A percentile compares a stretch with the other conserved stretches of the same genome.
Conservation (phyloP, 2,888 invertebrate species). For the Epirrhoe tristata region DNA sequence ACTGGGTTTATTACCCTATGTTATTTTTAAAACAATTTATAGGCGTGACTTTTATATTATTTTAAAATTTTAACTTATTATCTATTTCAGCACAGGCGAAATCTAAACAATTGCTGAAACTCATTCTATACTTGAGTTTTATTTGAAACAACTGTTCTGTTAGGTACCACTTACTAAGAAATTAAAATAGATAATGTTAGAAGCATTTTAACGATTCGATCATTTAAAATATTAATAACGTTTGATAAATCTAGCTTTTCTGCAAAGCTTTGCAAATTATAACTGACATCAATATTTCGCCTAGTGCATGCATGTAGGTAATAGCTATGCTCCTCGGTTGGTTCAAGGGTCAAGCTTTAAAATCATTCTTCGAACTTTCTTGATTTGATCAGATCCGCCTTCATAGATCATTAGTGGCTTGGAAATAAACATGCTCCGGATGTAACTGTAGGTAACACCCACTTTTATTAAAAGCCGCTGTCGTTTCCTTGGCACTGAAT, state of each 20-base stretch:
- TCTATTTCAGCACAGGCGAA: slow-evolving; percentile 4
- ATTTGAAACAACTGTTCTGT: slow-evolving; percentile 2
- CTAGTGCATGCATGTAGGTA: too few species aligned
- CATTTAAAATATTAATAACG: background rate
- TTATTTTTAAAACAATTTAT: slow-evolving; percentile 61
- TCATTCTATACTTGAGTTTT: background rate
- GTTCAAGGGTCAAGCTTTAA: background rate
- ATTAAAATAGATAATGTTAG: background rate
- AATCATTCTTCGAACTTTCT: background rate
- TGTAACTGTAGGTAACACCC: background rate
- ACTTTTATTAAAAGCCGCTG: background rate
- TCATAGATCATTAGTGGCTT: background rate
- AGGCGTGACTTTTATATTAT: slow-evolving; percentile 28
- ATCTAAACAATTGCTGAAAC: slow-evolving; percentile 14
- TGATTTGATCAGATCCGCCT: background rate
- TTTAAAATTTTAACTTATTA: too few species aligned
- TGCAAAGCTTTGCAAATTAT: background rate
- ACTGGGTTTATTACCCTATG: slow-evolving; percentile 69
- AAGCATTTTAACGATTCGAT: background rate
- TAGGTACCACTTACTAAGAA: too few species aligned
- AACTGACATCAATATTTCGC: too few species aligned
- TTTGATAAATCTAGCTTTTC: background rate
- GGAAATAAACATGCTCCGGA: background rate
- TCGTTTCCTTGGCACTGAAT: background rate
- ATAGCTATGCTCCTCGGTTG: background rate